Base-by-base conservation (phyloP, 2,113 vertebrate species). In the Peromyscus californicus region DNA sequence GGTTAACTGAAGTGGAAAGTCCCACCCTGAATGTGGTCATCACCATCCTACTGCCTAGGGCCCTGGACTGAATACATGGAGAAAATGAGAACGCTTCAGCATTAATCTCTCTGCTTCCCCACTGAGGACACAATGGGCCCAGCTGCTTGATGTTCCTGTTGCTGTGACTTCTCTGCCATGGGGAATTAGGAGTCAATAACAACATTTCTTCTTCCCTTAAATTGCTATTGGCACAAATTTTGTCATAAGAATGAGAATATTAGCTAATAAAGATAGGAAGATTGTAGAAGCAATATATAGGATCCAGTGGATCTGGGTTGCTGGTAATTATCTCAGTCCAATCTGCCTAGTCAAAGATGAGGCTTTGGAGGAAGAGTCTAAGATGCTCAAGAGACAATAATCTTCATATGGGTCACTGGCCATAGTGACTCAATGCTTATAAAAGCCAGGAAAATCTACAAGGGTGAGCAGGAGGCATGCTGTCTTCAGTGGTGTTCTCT, bases 281-380 rank as follows among this genome's bases (percentile, higher is more conserved):
- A 65, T 33, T 19, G 19, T n/a, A 63, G 59, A 26, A 74, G 54
- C 29, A 57, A 57, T 82, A 33, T 5, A 22, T 42, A 24, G 24
- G 2, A 85, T 9, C 10, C 2, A 29, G 0, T 13, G 12, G 67
- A 9, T 12, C 42, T 16, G 4, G 1, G 12, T 39, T 63, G 59
- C 54, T 84, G 39, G 26, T 42, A 36, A 67, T 57, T 74, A 0
- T n/a, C 48, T 26, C n/a, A 94, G 42, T 1, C 36, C 31, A 31
- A 67, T 74, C 4, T 21, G 42, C 24, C 22, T 69, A 33, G 21
- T 76, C 67, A 90, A 29, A 83, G 0, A 63, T 4, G 24, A 93
- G 19, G 8, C 36, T 63, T 8, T 36, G n/a, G 48, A 61, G 15
- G 48, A 39, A 48, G 1, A 19, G 5, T 65, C 63, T 36, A 76